Evolutionary conservation across 2,797 vertebrate species (phyloP).

Genomic region (Coccyzus lansbergi): DNA sequence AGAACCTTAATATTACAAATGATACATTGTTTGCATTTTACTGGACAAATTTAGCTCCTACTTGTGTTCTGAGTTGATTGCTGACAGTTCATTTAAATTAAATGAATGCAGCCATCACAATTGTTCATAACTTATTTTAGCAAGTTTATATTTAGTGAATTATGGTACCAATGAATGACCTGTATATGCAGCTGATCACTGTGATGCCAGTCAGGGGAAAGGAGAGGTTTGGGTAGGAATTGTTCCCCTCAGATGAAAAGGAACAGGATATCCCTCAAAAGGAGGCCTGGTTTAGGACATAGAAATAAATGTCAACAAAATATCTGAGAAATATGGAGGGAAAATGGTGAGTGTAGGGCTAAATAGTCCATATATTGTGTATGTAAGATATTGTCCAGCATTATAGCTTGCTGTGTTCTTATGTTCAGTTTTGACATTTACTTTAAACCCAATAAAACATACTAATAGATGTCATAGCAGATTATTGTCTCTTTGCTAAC

Average conservation of each 20-base stretch:
- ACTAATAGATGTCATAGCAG: neutral
- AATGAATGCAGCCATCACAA: neutral
- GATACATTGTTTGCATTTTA: neutral
- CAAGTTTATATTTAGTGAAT: neutral
- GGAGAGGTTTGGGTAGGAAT: neutral
- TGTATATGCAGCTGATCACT: neutral
- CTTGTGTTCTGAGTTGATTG: no score
- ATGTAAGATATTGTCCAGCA: neutral
- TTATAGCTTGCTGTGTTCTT: neutral
- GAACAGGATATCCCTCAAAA: neutral
- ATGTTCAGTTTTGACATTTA: neutral
- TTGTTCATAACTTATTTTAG: neutral
- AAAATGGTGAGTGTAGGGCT: neutral
- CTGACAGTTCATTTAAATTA: neutral
- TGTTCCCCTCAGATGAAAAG: neutral
- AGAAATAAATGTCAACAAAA: neutral
- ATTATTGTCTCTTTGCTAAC: neutral
- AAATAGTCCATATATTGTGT: neutral
- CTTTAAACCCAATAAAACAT: neutral
- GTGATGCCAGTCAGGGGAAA: accelerated
- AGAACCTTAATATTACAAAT: neutral
- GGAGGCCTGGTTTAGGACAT: neutral
- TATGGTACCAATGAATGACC: neutral
- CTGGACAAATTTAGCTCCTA: neutral
- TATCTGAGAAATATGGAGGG: neutral